Percentiles rank a stretch among this genome's conserved stretches.
These are phyloP conservation scores for Drosophila sordidapex DNA, from an alignment of 2,888 invertebrate genomes.

Conservation along the genomic window DNA sequence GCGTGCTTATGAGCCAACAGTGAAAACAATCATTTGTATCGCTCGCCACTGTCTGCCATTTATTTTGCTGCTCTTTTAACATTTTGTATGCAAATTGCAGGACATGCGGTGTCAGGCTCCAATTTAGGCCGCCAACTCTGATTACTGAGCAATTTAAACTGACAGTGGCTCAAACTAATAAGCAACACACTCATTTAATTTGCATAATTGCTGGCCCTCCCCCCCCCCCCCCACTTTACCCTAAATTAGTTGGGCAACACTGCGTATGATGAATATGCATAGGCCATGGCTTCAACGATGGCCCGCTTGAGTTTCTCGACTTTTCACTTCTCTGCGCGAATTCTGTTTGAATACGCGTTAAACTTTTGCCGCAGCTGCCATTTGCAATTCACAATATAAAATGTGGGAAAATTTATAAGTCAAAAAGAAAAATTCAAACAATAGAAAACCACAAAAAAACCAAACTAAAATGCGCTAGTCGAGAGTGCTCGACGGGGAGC, in stretches of 20 bases:
- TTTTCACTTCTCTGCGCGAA: slow-evolving; percentile 14
- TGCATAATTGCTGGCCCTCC: slow-evolving; percentile 37
- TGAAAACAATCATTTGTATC: slow-evolving; percentile 41
- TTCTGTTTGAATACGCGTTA: slow-evolving; percentile 46
- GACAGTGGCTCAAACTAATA: slow-evolving; percentile 73
- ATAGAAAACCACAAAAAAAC: slow-evolving; percentile 37
- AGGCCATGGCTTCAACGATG: slow-evolving; percentile 13
- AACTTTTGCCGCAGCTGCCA: slow-evolving; percentile 41
- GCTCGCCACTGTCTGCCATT: slow-evolving; percentile 3
- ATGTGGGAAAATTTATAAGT: slow-evolving; percentile 18
- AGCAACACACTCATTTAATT: slow-evolving; percentile 69
- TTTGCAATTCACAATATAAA: slow-evolving; percentile 46
- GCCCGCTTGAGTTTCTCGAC: slow-evolving; percentile 1
- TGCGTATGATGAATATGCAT: slow-evolving; percentile 52
- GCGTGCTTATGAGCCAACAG: slow-evolving; percentile 62
- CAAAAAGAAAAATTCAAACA: slow-evolving; percentile 5
- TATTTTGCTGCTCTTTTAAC: background rate
- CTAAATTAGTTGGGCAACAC: slow-evolving; percentile 25
- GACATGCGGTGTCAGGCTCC: slow-evolving; percentile 59
- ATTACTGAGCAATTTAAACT: slow-evolving; percentile 37
- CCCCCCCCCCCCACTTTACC: background rate
- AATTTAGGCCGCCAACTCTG: background rate
- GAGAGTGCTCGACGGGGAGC: background rate
- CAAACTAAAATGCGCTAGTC: too few relatives aligned
- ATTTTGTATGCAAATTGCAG: slow-evolving; percentile 71